These are phyloP conservation scores for Butorides virescens DNA, from an alignment of 2,113 vertebrate species.

Conservation along the genomic window DNA sequence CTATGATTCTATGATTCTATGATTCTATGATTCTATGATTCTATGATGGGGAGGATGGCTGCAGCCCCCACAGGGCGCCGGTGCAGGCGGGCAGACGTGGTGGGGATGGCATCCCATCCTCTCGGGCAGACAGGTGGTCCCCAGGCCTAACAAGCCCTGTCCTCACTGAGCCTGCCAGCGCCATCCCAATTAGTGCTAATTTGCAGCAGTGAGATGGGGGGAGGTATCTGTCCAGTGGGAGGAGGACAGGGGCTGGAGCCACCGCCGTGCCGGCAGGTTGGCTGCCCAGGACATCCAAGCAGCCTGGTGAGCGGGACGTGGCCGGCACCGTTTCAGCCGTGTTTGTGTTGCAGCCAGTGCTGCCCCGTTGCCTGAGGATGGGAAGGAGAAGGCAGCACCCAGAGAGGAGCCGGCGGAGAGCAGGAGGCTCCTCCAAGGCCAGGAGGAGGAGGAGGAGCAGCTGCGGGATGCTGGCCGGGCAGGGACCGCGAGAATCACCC, in stretches of 20 bases:
- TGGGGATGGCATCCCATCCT: not conserved
- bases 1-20: too few relatives aligned
- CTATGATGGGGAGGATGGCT: not conserved
- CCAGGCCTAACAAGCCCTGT: not conserved
- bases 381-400: not conserved
- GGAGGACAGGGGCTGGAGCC: not conserved
- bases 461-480: not conserved
- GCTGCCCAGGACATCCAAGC: not conserved
- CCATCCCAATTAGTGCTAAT: not conserved
- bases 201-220: not conserved
- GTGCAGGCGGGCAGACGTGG: not conserved
- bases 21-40: too few relatives aligned
- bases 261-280: accelerated
- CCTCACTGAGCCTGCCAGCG: not conserved
- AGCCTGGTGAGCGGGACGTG: not conserved
- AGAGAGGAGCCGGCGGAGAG: not conserved
- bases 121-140: not conserved
- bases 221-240: not conserved
- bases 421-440: constrained; percentile 14
- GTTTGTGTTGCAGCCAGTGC: not conserved
- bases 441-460: constrained; percentile 27
- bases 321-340: accelerated
- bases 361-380: not conserved
- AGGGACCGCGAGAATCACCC: not conserved
- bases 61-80: not conserved